Conservation (phyloP, 1,140 invertebrate species). For the Hylyphantes graminicola region DNA sequence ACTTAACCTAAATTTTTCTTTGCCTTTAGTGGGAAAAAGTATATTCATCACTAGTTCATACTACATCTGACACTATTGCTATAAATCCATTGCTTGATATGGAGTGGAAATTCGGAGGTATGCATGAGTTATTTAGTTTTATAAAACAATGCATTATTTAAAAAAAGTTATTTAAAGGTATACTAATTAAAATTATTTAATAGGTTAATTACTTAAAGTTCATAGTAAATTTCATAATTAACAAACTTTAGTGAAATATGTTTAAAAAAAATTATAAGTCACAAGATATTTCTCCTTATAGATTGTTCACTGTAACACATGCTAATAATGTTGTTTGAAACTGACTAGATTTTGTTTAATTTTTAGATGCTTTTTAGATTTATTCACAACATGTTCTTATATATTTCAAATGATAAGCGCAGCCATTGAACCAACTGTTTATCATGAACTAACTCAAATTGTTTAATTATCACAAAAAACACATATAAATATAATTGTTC, state of each 20-base stretch:
- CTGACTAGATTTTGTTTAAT: too few relatives aligned
- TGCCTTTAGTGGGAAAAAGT: slow-evolving; percentile 53
- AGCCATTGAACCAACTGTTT: too few relatives aligned
- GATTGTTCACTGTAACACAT: too few relatives aligned
- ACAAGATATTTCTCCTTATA: too few relatives aligned
- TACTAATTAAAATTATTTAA: not conserved
- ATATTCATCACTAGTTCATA: slow-evolving; percentile 29
- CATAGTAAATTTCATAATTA: not conserved
- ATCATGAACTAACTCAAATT: too few relatives aligned
- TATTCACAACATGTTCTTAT: too few relatives aligned
- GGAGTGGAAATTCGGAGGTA: slow-evolving; percentile 62
- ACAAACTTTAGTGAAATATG: not conserved
- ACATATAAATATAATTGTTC: too few relatives aligned
- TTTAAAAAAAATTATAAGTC: too few relatives aligned
- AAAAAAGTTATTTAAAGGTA: not conserved
- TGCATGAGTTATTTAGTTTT: slow-evolving; percentile 1
- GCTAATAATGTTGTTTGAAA: too few relatives aligned
- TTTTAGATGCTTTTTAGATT: too few relatives aligned
- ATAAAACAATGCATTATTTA: not conserved
- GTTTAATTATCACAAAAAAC: too few relatives aligned
- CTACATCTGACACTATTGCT: slow-evolving; percentile 14
- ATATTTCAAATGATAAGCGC: too few relatives aligned
- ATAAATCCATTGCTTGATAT: slow-evolving; percentile 60
- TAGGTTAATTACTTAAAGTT: not conserved
- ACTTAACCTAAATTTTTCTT: not conserved